A percentile compares a stretch with the other conserved stretches of the same genome.
Evolutionary conservation across 2,113 vertebrate genomes (phyloP).

Genomic region (Anser cygnoides): DNA sequence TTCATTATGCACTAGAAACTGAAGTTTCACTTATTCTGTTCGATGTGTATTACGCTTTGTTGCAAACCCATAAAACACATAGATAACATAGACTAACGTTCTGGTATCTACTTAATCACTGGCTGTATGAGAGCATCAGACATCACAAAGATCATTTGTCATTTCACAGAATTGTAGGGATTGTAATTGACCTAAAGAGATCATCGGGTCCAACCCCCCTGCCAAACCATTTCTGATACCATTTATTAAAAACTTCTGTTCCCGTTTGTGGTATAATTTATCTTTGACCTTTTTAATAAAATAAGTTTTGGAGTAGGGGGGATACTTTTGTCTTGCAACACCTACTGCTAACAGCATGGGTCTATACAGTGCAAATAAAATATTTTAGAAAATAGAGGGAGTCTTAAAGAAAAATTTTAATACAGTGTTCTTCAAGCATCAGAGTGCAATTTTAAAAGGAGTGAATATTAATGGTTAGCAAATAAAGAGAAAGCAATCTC

Average conservation of each 20-base stretch:
- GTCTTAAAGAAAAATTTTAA: not conserved
- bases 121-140: not conserved
- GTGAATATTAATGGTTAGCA: not conserved
- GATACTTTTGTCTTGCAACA: not conserved
- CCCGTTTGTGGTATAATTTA: slow-evolving; percentile 5
- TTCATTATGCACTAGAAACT: slow-evolving; percentile 61
- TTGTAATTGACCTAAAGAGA: no score
- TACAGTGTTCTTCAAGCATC: not conserved
- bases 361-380: slow-evolving; percentile 24
- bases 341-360: not conserved
- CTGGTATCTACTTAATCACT: not conserved
- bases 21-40: slow-evolving; percentile 41
- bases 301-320: not conserved
- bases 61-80: slow-evolving; percentile 8
- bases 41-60: slow-evolving; percentile 21
- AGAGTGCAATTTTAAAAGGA: not conserved
- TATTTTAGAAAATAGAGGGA: not conserved
- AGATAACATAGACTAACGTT: slow-evolving; percentile 39
- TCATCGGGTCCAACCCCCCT: no score
- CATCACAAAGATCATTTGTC: not conserved
- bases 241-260: not conserved
- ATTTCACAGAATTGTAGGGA: not conserved
- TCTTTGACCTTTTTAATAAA: slow-evolving; percentile 34
- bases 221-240: not conserved
- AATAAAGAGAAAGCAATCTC: not conserved